Base-by-base conservation (phyloP, 2,888 invertebrate genomes). In the Nipponacmea schrenckii region DNA sequence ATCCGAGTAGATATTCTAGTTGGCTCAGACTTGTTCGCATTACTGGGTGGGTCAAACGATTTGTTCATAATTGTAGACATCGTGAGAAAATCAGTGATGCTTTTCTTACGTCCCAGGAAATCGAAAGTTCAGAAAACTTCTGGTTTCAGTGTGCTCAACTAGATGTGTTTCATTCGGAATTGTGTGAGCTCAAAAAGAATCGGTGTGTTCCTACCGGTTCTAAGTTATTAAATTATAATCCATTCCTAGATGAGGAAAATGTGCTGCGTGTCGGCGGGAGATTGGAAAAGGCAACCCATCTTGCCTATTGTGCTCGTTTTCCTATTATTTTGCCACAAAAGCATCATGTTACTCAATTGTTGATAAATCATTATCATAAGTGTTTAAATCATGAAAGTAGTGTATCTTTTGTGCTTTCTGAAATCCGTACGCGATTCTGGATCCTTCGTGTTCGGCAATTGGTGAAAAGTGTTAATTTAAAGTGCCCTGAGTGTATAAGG, bases 291-390 rank as follows among this genome's bases (percentile, higher is more conserved):
- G 67, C 73, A 67, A 44, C 12, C n/a, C n/a, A 45, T n/a, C 62
- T 73, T 14, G 2, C 66, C 2, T 72, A 66, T 44, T 62, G 69
- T 27, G 69, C 62, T 3, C 17, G 66, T 27, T 69, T 44, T 39
- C 74, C 74, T 17, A 64, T 74, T 7, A 74, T 74, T 17, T 50
- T 74, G 20, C 74, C 71, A 27, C 26, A 68, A n/a, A 74, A 68
- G n/a, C 64, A 64, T 74, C 15, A 31, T 64, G 14, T 75, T 70
- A 56, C 64, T 50, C 20, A 70, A 31, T 70, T 75, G 31, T 65
- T 31, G 8, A 10, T 44, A 46, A 45, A 39, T 14, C 20, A 56
- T 20, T n/a, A n/a, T 8, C 56, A 56, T 24, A 12, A 20, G 56
- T 24, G n/a, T 56, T 56, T 39, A n/a, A 46, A 62, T 31, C 73